Base-by-base conservation (phyloP, 2,888 invertebrate species). In the Thereva unica region DNA sequence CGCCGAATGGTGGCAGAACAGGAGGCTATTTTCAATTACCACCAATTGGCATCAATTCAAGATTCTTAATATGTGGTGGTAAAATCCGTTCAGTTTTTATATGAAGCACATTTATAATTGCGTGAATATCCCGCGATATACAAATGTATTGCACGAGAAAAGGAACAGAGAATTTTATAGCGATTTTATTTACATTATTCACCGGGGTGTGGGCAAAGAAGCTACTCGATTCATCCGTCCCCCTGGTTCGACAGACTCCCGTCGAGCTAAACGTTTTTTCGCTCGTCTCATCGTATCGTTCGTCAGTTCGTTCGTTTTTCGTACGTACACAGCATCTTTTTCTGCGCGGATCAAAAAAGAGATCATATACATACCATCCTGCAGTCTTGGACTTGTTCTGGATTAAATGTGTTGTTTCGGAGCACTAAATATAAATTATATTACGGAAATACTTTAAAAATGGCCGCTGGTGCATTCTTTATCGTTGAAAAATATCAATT, bases 41-140 rank as follows among this genome's bases (percentile, higher is more conserved):
- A 44, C 64, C 71, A 71, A 71, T 71, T 71, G 69, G 69, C 69
- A 68, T 67, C 69, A 71, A 71, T 71, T 71, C 68, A 71, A 69
- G 63, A 57, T 50, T 40, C 40, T 37, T 5, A 49, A 47, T 49
- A 37, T 65, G 44, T 65, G 47, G 41, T 12, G 5, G 64, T 64
- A 12, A 53, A 64, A 59, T 59, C 47, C 47, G 37, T 47, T 47
- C 47, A 47, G 10, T 23, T 6, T 47, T 9, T 6, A 23, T 23
- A 23, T n/a, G n/a, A 23, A 23, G 23, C 23, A 23, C 23, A 23
- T 23, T 23, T 23, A 23, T 23, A 23, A 23, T 23, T 23, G 23
- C 23, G 23, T 23, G 23, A 23, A 23, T 2, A 23, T 23, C 23
- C 23, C 23, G 23, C 23, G n/a, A 23, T 23, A 23, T 23, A 23